These are phyloP conservation scores for Bambusicola thoracicus DNA, from an alignment of 2,113 vertebrate genomes.

Conservation along the genomic window DNA sequence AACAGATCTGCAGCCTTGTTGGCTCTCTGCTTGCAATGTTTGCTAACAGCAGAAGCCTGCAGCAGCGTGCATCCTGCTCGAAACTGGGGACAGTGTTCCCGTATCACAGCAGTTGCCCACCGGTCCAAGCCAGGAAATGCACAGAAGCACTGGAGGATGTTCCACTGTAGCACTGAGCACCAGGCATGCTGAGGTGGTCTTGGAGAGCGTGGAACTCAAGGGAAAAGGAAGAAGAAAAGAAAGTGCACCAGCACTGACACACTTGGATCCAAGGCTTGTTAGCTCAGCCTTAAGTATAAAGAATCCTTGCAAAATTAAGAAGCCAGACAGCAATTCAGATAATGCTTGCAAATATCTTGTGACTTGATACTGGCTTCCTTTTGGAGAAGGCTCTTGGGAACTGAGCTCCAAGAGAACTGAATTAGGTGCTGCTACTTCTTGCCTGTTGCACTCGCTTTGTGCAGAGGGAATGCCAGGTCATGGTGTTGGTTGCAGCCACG, in stretches of 20 bases:
- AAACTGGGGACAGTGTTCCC: not conserved
- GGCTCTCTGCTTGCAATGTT: not conserved
- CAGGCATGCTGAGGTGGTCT: not conserved
- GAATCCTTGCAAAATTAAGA: not conserved
- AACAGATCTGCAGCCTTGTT: not conserved
- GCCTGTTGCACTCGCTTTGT: not conserved
- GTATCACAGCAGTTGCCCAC: not conserved
- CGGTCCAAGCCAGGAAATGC: accelerated
- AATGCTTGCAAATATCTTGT: not conserved
- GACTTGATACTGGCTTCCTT: not conserved
- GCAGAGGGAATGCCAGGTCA: not conserved
- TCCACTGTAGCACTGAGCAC: not conserved
- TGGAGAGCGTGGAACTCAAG: not conserved
- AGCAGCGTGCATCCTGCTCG: accelerated
- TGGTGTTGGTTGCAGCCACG: not conserved
- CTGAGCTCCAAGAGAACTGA: not conserved
- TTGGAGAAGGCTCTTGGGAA: not conserved
- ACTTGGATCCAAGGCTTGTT: not conserved
- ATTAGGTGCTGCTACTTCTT: not conserved
- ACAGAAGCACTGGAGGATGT: not conserved
- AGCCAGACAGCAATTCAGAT: not conserved
- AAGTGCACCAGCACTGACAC: not conserved
- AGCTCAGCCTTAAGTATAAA: not conserved
- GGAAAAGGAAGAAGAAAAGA: not conserved
- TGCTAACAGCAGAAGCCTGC: not conserved